Evolutionary conservation across 2,888 invertebrate genomes (phyloP), one percentile per base, ranked within the genome.

Genomic region (Eurytoma californica): DNA sequence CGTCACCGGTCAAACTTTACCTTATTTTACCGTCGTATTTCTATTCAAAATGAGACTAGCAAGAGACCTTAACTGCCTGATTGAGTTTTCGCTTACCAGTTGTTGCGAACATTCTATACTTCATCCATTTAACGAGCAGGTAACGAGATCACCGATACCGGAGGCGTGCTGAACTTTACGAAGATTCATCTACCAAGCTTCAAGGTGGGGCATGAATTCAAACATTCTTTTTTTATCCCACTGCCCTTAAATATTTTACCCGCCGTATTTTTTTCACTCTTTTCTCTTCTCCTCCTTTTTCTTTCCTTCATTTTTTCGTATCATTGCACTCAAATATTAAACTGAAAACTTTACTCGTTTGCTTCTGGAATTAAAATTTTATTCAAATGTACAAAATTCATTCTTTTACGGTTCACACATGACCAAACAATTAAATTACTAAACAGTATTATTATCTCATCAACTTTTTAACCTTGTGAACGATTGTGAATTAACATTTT

Each of bases 201-300:
- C 49, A 72, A 72, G 72, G 72, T 72, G 60, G 20, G 47, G 16
- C 47, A 51, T 20, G 20, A 66, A 66, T 66, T 47, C 24, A 13
- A 58, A 58, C 14, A 3, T 18, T 47, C 12, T 14, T 4, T 30
- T n/a, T 30, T 28, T 3, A 51, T 20, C 20, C 7, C 2, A 67
- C 53, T 51, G 20, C 53, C 16, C 13, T 4, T 24, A 14, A 16
- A 53, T 4, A 20, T 67, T 13, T 16, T 53, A 9, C 9, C 7
- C 7, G 39, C 5, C 7, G 55, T 14, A 28, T 53, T 57, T 20
- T n/a, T 57, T 39, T 39, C 9, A 9, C 9, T 5, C 39, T 39
- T 9, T 39, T 39, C 9, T 1, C 39, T 1, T 0, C 39, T 39
- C 9, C 9, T 9, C 7, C 9, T 9, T 9, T 9, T 9, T 39